Base-by-base conservation (phyloP, 2,888 invertebrate genomes). In the Amphipyra berbera region DNA sequence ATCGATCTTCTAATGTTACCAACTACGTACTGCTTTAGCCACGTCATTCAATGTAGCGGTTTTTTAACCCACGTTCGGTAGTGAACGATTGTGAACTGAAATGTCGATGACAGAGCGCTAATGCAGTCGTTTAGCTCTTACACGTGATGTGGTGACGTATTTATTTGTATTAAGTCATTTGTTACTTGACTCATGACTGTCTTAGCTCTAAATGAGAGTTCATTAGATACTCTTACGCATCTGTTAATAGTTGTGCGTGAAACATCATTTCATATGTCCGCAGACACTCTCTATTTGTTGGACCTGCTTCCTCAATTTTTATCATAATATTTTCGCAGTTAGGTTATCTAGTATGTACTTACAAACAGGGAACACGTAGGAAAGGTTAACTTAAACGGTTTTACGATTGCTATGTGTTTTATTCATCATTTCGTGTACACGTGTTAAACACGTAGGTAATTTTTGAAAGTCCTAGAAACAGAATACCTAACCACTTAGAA, bases 261-360 rank as follows among this genome's bases (percentile, higher is more conserved):
- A 21, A 3, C 21, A 15, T 2, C 15, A 15, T 15, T 14, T 42
- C 15, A 10, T 10, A 9, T 6, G 6, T 41, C 76, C 10, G 42
- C 42, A 15, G n/a, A 12, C n/a, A 6, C 37, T 6, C 37, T 37
- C 37, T 12, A 27, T 27, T 33, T 6, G 9, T 37, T 41, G 21
- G 27, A 45, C n/a, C 57, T 42, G 48, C 53, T 37, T 66, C 46
- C 15, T 33, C 27, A 50, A 15, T 70, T 75, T 57, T 73, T 75
- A 21, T 45, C 53, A 37, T 4, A 37, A 55, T 54, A 59, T 44
- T 5, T 56, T 41, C 12, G 38, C 46, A 15, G 54, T 52, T 68
- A 61, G 42, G 50, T 52, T 47, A 46, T 27, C 12, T 21, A 33
- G 35, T 9, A 21, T 45, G 14, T 9, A 45, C 49, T 38, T 61